phyloP scores from a whole-genome alignment of 2,797 vertebrate species.

The Platyrinchus mystaceus region DNA sequence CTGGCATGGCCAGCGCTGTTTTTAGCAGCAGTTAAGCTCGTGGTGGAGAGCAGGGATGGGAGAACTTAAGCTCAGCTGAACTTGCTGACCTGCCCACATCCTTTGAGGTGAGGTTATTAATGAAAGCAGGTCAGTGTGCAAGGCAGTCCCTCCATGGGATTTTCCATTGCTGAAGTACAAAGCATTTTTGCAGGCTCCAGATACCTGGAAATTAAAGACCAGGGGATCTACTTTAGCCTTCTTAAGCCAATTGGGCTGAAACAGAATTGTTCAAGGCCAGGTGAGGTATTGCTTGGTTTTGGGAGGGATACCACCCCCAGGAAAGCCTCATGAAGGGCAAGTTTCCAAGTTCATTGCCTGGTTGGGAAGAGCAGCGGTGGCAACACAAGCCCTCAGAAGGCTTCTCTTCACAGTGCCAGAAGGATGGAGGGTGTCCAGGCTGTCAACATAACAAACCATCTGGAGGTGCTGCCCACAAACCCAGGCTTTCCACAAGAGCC shows the following conservation, averaged over 20 bases:
- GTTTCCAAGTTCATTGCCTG: rapidly evolving
- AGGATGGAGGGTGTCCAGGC: neutral
- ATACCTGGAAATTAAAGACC: neutral
- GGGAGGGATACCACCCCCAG: neutral
- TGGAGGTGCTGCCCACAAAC: neutral
- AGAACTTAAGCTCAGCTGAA: slow-evolving; percentile 26
- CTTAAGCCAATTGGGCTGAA: neutral
- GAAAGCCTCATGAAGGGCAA: neutral
- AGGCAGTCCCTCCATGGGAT: neutral
- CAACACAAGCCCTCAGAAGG: neutral
- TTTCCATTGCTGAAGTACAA: neutral
- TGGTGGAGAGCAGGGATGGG: neutral
- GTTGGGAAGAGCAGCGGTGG: neutral
- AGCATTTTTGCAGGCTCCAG: neutral
- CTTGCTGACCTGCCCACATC: neutral
- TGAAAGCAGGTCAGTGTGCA: neutral
- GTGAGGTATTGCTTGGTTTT: neutral
- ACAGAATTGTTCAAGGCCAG: neutral
- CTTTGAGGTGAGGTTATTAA: neutral
- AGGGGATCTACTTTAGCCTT: neutral
- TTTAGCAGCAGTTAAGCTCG: slow-evolving; percentile 1
- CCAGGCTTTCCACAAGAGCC: neutral
- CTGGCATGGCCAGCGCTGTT: neutral
- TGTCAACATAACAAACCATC: rapidly evolving
- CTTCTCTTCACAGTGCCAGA: neutral